A percentile compares a stretch with the other conserved stretches of the same genome.
phyloP scores from a whole-genome alignment of 2,797 vertebrate genomes.

The Miichthys miiuy region DNA sequence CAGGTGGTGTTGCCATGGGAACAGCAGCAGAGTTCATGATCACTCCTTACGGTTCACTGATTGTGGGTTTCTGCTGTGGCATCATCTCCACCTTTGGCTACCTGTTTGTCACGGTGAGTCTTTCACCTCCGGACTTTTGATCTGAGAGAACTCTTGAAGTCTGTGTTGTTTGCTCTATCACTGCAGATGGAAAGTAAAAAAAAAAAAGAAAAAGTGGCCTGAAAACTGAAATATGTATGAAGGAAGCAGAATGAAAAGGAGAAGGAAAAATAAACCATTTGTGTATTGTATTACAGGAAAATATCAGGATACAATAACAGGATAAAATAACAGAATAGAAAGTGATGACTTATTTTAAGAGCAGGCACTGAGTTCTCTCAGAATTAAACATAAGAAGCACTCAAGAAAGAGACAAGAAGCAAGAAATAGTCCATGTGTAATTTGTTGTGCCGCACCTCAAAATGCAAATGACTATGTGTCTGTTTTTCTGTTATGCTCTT shows the following conservation, averaged over 20 bases:
- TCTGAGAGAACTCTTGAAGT: not conserved
- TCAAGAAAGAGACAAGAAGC: not conserved
- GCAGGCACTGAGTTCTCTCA: not conserved
- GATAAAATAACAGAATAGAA: not conserved
- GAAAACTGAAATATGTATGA: not conserved
- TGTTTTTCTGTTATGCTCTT: too few relatives aligned
- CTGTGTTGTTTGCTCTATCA: not conserved
- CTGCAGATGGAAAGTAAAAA: not conserved
- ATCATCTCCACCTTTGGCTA: slow-evolving; percentile 93
- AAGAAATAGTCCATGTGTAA: too few relatives aligned
- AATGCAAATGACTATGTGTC: not conserved
- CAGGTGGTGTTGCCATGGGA: slow-evolving; percentile 95
- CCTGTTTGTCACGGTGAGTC: slow-evolving; percentile 88
- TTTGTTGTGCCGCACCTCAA: not conserved
- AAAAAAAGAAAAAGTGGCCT: not conserved
- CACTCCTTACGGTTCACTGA: slow-evolving; percentile 91
- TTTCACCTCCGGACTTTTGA: not conserved
- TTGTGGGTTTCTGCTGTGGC: slow-evolving; percentile 91
- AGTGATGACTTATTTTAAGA: not conserved
- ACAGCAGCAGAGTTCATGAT: slow-evolving; percentile 96
- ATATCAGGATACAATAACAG: not conserved
- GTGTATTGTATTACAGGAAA: not conserved
- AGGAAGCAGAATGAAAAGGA: not conserved
- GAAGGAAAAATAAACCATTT: not conserved
- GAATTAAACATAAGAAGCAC: not conserved